phyloP scores from a whole-genome alignment of 2,113 vertebrate species.

The Ptilonorhynchus violaceus region DNA sequence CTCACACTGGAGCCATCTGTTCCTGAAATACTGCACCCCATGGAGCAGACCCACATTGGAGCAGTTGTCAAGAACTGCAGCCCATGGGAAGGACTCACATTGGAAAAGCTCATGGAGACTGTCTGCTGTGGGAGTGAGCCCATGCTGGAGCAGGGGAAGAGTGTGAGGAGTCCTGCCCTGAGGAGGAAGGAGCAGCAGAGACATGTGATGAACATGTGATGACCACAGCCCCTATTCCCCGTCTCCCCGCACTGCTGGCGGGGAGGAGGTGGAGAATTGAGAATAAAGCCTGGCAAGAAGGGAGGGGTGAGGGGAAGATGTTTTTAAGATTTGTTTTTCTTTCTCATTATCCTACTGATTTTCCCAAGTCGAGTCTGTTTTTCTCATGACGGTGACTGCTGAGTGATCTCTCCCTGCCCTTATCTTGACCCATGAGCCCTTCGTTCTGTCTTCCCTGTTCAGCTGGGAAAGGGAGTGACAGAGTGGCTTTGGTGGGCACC shows the following conservation, averaged over 20 bases:
- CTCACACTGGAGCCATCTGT: not conserved
- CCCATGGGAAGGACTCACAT: rapidly evolving
- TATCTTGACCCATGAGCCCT: not conserved
- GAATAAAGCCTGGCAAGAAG: not conserved
- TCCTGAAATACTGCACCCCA: not conserved
- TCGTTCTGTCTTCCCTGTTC: not conserved
- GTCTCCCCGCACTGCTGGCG: not conserved
- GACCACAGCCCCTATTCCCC: not conserved
- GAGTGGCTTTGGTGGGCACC: not conserved
- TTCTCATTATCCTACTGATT: not conserved
- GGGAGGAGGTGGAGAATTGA: not conserved
- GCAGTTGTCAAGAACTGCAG: not conserved
- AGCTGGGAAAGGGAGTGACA: not conserved
- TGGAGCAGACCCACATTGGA: not conserved
- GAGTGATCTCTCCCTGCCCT: not conserved
- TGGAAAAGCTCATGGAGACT: not conserved
- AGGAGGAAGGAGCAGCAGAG: not conserved
- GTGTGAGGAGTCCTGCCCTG: not conserved
- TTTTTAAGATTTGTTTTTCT: not conserved
- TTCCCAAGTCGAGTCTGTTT: not conserved
- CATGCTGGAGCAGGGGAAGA: not conserved
- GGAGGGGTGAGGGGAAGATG: not conserved
- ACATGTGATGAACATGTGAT: not conserved
- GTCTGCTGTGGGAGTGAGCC: not conserved
- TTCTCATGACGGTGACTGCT: not conserved